Percentiles rank a stretch among this genome's conserved stretches.
Conservation (phyloP, 1,140 invertebrate species). For the Psix sp. region DNA sequence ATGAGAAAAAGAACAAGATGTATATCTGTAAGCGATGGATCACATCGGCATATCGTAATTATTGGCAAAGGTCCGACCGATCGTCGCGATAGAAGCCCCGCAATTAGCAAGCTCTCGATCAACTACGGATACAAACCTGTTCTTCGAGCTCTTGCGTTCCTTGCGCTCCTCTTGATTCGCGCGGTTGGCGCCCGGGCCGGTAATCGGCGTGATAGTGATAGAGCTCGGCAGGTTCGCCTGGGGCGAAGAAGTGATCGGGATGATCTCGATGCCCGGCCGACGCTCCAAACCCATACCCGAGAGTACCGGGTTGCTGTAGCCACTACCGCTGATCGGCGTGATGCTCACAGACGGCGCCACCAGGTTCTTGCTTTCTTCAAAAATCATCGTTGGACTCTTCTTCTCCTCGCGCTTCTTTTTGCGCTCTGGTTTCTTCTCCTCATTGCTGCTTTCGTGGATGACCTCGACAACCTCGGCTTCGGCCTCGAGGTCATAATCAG, state of each 20-base stretch:
- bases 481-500: constrained; percentile 80
- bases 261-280: constrained; percentile 87
- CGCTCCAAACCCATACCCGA: constrained; percentile 81
- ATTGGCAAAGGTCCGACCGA: constrained; percentile 17
- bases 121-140: constrained; percentile 68
- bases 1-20: background rate
- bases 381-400: constrained; percentile 73
- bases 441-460: constrained; percentile 76
- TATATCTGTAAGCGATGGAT: background rate
- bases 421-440: constrained; percentile 77
- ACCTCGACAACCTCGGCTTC: constrained; percentile 76
- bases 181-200: constrained; percentile 77
- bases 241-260: constrained; percentile 82
- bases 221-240: constrained; percentile 83
- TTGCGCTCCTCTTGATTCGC: constrained; percentile 80
- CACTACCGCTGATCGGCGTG: constrained; percentile 81
- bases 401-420: constrained; percentile 74
- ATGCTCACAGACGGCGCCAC: constrained; percentile 87
- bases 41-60: constrained; percentile 33
- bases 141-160: constrained; percentile 82
- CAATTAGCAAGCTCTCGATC: constrained; percentile 64
- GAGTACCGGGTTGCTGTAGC: constrained; percentile 80
- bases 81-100: constrained; percentile 47
- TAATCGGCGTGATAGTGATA: constrained; percentile 90
- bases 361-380: constrained; percentile 81